A percentile compares a stretch with the other conserved stretches of the same genome.
These are phyloP conservation scores for Carassius auratus DNA, from an alignment of 2,113 vertebrate species.

Conservation along the genomic window DNA sequence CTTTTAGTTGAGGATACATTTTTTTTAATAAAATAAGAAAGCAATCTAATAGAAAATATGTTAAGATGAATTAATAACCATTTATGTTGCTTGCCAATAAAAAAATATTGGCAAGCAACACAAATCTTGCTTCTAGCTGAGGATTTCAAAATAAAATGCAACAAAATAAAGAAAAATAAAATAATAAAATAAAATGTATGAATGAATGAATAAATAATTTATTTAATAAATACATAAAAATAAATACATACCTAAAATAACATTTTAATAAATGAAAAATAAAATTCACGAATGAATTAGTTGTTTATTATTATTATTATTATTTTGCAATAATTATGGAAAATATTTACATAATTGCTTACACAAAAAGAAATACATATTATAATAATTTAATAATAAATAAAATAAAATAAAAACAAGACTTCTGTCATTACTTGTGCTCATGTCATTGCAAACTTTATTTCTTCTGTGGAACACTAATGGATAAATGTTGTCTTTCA, in stretches of 20 bases:
- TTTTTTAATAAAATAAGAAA: not conserved
- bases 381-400: not conserved
- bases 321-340: no score
- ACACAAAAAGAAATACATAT: not conserved
- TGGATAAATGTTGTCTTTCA: not conserved
- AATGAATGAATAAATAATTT: no score
- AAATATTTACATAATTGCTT: no score
- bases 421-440: not conserved
- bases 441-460: not conserved
- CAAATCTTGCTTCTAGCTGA: not conserved
- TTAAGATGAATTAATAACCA: no score
- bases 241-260: no score
- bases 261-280: no score
- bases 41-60: no score
- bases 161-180: not conserved
- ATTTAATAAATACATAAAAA: no score
- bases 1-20: not conserved
- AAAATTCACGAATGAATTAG: not conserved
- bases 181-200: not conserved
- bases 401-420: not conserved
- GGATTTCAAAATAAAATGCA: not conserved
- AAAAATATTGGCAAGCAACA: no score
- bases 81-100: no score
- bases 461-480: not conserved
- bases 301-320: not conserved